Evolutionary conservation across 2,888 invertebrate genomes (phyloP), one percentile per base, ranked within the genome.

Genomic region (Saturnia pavonia): DNA sequence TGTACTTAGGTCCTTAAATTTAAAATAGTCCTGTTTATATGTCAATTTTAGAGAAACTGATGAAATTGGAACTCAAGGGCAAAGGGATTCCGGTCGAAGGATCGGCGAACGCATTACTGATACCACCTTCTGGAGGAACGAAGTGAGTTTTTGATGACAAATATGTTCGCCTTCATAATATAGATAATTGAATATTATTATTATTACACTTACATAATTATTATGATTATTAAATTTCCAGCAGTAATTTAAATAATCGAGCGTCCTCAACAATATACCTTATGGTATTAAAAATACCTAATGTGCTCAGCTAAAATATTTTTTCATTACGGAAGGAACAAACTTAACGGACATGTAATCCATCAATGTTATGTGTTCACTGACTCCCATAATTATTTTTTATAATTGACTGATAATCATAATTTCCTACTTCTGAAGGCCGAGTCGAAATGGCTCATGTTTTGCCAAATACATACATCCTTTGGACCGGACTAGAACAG

Each of bases 51-150:
- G 96, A 78, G 96, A 97, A 90, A 97, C 97, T 0, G 97, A 97
- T 80, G 97, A 97, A 83, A 96, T 95, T 82, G 96, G 97, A 7
- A 90, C 95, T 1, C 95, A 96, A 75, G 96, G 97, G 0, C 98
- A 98, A 88, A 94, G 97, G 72, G 98, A 99, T 85, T 96, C 98
- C 1, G 97, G 98, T 0, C 95, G 98, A 79, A 95, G 98, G 74
- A 94, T 99, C 34, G 98, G 98, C 0, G 99, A 99, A 91, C 95
- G 99, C 71, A 96, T 99, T 78, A 98, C 97, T 0, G 98, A 99
- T 84, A 97, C 98, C 11, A 97, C 97, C 16, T 99, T 98, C 90
- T 99, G 99, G 99, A 95, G 98, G 72, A 97, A 98, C 85, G 99
- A 99, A 94, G 95, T 97, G 75, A 76, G 74, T 40, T 22, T 22